Evolutionary conservation across 1,140 invertebrate species (phyloP).

Genomic region (Diprion similis): DNA sequence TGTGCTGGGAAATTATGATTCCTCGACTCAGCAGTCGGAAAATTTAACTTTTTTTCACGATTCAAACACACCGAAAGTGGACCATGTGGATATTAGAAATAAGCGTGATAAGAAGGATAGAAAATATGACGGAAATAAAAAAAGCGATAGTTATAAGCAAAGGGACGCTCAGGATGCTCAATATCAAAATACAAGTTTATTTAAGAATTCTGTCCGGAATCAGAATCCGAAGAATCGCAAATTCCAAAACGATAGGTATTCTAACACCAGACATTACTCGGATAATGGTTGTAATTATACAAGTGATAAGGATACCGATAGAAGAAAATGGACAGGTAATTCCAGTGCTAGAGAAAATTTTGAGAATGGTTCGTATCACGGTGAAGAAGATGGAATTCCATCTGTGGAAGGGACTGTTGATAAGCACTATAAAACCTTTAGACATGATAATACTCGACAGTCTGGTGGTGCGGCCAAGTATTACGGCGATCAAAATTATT

Average conservation of each 20-base stretch:
- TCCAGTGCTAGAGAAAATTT: constrained; percentile 1
- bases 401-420: not conserved
- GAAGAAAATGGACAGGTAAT: constrained; percentile 16
- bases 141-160: constrained; percentile 26
- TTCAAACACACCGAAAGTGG: constrained; percentile 25
- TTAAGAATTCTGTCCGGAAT: constrained; percentile 24
- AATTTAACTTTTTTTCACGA: not conserved
- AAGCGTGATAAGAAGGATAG: constrained; percentile 26
- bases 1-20: constrained; percentile 15
- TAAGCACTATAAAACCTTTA: not conserved
- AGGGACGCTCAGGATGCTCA: constrained; percentile 18
- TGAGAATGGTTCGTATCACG: not conserved
- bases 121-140: constrained; percentile 33
- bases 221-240: constrained; percentile 27
- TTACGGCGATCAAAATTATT: constrained; percentile 9
- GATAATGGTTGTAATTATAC: constrained; percentile 26
- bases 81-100: constrained; percentile 33
- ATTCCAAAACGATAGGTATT: constrained; percentile 40
- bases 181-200: constrained; percentile 26
- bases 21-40: constrained; percentile 15
- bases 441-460: not conserved
- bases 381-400: not conserved
- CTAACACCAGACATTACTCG: constrained; percentile 28
- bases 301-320: constrained; percentile 20
- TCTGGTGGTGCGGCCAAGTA: not conserved